Evolutionary conservation across 2,113 vertebrate genomes (phyloP).

Genomic region (Chaetorhynchus papuensis): DNA sequence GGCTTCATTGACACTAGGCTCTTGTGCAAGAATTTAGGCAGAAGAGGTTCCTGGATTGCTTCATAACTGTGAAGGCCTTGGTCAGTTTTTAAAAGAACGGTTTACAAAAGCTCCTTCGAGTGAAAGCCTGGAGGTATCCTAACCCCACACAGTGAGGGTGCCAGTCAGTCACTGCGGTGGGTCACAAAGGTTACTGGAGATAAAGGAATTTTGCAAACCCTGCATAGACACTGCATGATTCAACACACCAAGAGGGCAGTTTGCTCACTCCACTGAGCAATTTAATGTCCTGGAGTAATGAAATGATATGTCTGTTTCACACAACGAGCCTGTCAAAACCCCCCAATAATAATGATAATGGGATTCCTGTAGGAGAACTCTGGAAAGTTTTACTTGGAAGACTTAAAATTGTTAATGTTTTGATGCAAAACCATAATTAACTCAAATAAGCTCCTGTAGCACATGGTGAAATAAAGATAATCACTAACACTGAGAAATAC

Average conservation of each 20-base stretch:
- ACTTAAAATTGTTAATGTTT: slow-evolving; percentile 38
- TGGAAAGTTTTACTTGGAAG: slow-evolving; percentile 10
- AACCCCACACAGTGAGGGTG: slow-evolving; percentile 43
- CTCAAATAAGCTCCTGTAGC: neutral
- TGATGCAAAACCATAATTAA: slow-evolving; percentile 51
- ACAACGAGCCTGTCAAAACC: slow-evolving; percentile 58
- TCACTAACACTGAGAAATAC: neutral
- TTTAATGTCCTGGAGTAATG: slow-evolving; percentile 53
- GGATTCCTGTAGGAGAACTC: neutral
- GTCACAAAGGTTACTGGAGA: slow-evolving; percentile 70
- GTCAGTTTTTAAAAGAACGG: slow-evolving; percentile 64
- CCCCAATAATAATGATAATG: neutral
- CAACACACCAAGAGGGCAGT: slow-evolving; percentile 15
- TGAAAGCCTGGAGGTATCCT: slow-evolving; percentile 53
- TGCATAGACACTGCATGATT: slow-evolving; percentile 58
- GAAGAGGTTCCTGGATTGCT: slow-evolving; percentile 10
- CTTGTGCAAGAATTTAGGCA: slow-evolving; percentile 24
- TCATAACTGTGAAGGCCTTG: slow-evolving; percentile 33
- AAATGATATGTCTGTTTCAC: slow-evolving; percentile 55
- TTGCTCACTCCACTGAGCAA: slow-evolving; percentile 17
- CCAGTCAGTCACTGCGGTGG: slow-evolving; percentile 49
- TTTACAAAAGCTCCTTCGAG: slow-evolving; percentile 60
- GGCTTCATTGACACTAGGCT: neutral
- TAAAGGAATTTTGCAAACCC: slow-evolving; percentile 67
- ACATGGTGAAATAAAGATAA: slow-evolving; percentile 40